These are phyloP conservation scores for Blastobasis lacticolella DNA, from an alignment of 2,888 invertebrate species.

Conservation along the genomic window DNA sequence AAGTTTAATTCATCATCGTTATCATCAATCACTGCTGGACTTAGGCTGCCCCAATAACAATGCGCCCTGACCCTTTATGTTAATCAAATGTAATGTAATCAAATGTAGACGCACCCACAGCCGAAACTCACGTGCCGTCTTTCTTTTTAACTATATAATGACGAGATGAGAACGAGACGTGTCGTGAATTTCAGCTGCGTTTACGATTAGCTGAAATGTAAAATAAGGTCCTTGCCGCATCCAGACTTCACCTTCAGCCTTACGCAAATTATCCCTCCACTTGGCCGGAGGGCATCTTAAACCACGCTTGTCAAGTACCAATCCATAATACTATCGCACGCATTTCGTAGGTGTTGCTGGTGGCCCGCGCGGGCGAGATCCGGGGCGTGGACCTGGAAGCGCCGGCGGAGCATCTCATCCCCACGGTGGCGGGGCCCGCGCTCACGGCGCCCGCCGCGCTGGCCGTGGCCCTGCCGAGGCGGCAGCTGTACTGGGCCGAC, in stretches of 20 bases:
- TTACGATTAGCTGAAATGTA: neutral
- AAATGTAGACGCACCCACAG: too few relatives aligned
- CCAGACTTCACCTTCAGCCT: neutral
- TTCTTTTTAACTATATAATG: too few relatives aligned
- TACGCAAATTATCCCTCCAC: neutral
- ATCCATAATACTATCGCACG: slow-evolving; percentile 18
- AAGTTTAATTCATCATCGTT: too few relatives aligned
- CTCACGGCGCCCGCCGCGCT: slow-evolving; percentile 81
- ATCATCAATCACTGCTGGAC: too few relatives aligned
- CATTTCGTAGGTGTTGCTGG: slow-evolving; percentile 87
- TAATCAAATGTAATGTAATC: too few relatives aligned
- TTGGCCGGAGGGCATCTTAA: neutral
- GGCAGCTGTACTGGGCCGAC: slow-evolving; percentile 85
- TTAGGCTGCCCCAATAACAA: too few relatives aligned
- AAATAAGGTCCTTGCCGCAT: neutral
- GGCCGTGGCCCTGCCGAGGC: slow-evolving; percentile 75
- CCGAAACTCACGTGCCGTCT: too few relatives aligned
- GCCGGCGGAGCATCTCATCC: slow-evolving; percentile 85
- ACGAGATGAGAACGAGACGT: too few relatives aligned
- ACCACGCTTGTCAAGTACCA: slow-evolving; percentile 16
- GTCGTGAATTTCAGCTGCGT: too few relatives aligned
- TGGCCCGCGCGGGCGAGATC: slow-evolving; percentile 84
- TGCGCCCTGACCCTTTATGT: too few relatives aligned
- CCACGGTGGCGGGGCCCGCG: slow-evolving; percentile 83
- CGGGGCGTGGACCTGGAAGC: slow-evolving; percentile 86